phyloP scores from a whole-genome alignment of 2,797 vertebrate species.

The Pristis pectinata region DNA sequence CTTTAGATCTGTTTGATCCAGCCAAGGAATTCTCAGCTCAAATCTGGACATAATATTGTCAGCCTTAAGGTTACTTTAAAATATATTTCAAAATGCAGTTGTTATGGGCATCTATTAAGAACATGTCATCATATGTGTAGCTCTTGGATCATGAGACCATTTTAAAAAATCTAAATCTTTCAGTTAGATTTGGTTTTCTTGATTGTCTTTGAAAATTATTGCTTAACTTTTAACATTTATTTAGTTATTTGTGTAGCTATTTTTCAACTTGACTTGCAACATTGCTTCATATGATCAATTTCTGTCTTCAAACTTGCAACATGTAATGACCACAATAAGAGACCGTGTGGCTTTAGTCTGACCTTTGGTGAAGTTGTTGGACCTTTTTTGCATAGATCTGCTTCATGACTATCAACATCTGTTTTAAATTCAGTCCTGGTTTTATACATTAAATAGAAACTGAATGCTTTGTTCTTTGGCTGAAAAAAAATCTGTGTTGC shows the following conservation, averaged over 20 bases:
- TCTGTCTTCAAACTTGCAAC: not conserved
- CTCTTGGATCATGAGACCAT: not conserved
- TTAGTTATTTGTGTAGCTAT: slow-evolving; percentile 14
- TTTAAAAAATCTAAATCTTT: slow-evolving; percentile 21
- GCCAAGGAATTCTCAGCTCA: not conserved
- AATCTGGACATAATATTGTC: not conserved
- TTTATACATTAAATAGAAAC: not conserved
- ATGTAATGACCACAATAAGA: not conserved
- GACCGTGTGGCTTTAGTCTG: no score
- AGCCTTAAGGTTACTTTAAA: not conserved
- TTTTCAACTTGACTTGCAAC: not conserved
- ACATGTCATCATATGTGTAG: not conserved
- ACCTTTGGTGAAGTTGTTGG: not conserved
- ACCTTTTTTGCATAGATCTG: not conserved
- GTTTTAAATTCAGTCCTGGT: not conserved
- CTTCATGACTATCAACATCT: not conserved
- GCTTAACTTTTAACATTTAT: not conserved
- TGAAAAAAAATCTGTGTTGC: not conserved
- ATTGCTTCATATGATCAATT: not conserved
- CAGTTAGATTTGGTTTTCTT: not conserved
- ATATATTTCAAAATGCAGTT: no score
- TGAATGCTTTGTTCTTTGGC: not conserved
- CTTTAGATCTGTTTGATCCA: not conserved
- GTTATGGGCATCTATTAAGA: not conserved
- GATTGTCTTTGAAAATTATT: not conserved